Evolutionary conservation across 2,888 invertebrate species (phyloP).

Genomic region (Barypeithes pellucidus): DNA sequence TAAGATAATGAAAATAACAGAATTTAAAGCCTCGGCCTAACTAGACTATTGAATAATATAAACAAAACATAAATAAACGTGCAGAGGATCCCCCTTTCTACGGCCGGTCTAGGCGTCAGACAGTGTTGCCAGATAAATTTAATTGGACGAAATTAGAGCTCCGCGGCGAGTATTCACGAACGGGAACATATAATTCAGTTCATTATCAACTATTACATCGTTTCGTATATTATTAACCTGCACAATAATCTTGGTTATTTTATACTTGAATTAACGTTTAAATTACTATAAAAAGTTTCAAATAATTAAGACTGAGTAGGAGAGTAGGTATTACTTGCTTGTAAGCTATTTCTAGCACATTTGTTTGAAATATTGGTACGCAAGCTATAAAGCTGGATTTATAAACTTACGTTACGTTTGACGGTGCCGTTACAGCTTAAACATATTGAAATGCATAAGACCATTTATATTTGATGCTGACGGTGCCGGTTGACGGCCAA

Average conservation of each 20-base stretch:
- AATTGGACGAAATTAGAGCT: background rate
- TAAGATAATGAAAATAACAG: background rate
- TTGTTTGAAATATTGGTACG: too few relatives aligned
- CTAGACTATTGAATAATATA: constrained; percentile 36
- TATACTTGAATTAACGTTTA: background rate
- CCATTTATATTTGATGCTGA: too few relatives aligned
- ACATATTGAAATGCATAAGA: too few relatives aligned
- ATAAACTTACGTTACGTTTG: too few relatives aligned
- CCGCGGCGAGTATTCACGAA: background rate
- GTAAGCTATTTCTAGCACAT: too few relatives aligned
- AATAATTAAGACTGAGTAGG: too few relatives aligned
- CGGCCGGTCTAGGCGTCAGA: constrained; percentile 9
- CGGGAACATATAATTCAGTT: background rate
- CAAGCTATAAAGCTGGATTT: too few relatives aligned
- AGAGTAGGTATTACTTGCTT: too few relatives aligned
- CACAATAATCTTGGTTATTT: background rate
- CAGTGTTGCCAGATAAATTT: constrained; percentile 11
- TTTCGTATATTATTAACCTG: too few relatives aligned
- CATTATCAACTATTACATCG: background rate
- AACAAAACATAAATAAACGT: constrained; percentile 38
- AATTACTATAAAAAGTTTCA: too few relatives aligned
- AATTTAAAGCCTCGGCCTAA: constrained; percentile 4
- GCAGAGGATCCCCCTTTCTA: constrained; percentile 9
- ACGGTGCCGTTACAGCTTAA: too few relatives aligned
- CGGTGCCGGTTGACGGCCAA: too few relatives aligned